Base-by-base conservation (phyloP, 2,113 vertebrate species). In the Odocoileus hemionus region DNA sequence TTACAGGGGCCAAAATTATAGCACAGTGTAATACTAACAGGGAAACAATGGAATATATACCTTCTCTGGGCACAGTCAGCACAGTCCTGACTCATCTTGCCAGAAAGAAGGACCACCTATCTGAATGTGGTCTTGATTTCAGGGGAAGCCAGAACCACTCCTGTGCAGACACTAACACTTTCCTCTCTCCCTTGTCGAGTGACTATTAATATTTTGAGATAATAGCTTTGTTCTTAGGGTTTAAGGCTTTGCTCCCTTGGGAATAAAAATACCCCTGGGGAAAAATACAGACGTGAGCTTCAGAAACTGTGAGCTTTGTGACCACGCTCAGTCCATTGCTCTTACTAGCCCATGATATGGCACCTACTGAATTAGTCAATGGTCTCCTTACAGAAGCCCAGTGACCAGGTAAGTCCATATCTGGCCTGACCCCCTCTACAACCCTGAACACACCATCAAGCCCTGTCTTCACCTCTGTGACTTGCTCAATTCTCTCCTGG, bases 241-340 rank as follows among this genome's bases (percentile, higher is more conserved):
- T 76, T 67, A 67, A 89, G n/a, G 64, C n/a, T 89, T 90, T 54
- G n/a, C 16, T 76, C 79, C 39, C 14, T 28, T 64, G 45, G 28
- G 17, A 86, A 86, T 83, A n/a, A 90, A 82, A 92, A 96, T 25
- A 55, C 28, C 54, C 54, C 23, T 74, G 60, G 16, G 45, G 45
- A 13, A 67, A 60, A 85, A 33, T 1, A 60, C 54, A 76, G 54
- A 76, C 0, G 0, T 7, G 43, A 90, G 33, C 30, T 79, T 80
- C 50, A 60, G 43, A 78, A 67, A 70, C 36, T 10, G 8, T 16
- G 14, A 19, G 23, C 13, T 16, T 58, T 64, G 30, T 64, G 33
- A 30, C n/a, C 61, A 82, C 2, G 16, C 74, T 79, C 36, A 26
- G n/a, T 25, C 58, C 30, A 3, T 82, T 54, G 43, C 54, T 74